A percentile compares a stretch with the other conserved stretches of the same genome.
phyloP scores from a whole-genome alignment of 2,113 vertebrate genomes.

The Spilogale gracilis region DNA sequence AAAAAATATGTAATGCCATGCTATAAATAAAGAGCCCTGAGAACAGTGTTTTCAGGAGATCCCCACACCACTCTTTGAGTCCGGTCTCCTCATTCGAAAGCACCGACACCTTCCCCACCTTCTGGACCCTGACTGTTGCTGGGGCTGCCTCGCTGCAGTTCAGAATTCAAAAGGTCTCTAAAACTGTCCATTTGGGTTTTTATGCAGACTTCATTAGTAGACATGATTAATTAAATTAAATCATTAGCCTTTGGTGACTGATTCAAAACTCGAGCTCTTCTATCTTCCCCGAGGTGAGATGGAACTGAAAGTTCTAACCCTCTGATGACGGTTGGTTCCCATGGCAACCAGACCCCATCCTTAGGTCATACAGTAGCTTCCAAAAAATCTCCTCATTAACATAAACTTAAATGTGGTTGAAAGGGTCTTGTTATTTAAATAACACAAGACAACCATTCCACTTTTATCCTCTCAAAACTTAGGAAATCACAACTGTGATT shows the following conservation, averaged over 20 bases:
- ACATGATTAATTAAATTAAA: background rate
- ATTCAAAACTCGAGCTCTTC: background rate
- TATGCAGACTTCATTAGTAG: background rate
- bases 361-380: no score
- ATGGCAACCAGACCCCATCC: background rate
- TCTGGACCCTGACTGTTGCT: no score
- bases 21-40: no score
- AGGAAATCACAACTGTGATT: background rate
- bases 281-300: background rate
- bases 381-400: background rate
- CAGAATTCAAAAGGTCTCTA: background rate
- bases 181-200: background rate
- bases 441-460: background rate
- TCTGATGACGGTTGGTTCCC: background rate
- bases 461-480: background rate
- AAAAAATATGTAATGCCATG: no score
- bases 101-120: no score
- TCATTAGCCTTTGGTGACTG: background rate
- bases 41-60: no score
- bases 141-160: no score
- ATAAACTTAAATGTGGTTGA: background rate
- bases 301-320: background rate
- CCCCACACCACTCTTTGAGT: no score
- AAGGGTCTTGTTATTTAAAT: background rate
- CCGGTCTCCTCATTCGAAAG: no score